Conservation (phyloP, 1,140 invertebrate species). For the Brachionus calyciflorus region DNA sequence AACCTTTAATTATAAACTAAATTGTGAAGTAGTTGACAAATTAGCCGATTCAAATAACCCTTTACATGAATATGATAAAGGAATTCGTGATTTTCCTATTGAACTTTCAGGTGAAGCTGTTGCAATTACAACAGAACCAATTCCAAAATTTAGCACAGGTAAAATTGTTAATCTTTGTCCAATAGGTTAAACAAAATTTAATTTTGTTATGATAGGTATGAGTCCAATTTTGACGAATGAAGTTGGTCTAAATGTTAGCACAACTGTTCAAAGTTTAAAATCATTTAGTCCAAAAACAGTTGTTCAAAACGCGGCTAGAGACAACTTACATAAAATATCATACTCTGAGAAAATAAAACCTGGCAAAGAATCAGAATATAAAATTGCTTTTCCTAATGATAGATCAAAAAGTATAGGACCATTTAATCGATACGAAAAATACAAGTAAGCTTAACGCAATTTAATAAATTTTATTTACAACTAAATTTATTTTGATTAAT, state of each 20-base stretch:
- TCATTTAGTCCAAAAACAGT: slow-evolving; percentile 52
- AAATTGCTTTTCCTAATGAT: slow-evolving; percentile 60
- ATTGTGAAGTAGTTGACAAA: slow-evolving; percentile 37
- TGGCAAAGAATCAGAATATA: slow-evolving; percentile 48
- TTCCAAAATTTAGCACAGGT: slow-evolving; percentile 13
- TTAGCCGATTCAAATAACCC: not conserved
- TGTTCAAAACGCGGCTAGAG: slow-evolving; percentile 51
- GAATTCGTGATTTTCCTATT: slow-evolving; percentile 6
- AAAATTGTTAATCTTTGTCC: not conserved
- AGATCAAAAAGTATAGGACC: slow-evolving; percentile 57
- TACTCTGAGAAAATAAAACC: slow-evolving; percentile 38
- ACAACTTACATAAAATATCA: slow-evolving; percentile 51
- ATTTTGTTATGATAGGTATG: slow-evolving; percentile 52
- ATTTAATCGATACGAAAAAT: slow-evolving; percentile 52
- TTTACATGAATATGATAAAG: slow-evolving; percentile 20
- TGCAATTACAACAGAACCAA: not conserved
- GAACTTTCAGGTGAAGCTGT: not conserved
- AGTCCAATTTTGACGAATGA: slow-evolving; percentile 60
- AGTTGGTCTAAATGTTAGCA: slow-evolving; percentile 58
- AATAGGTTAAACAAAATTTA: not conserved
- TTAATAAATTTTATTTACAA: not conserved
- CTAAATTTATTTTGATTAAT: not conserved
- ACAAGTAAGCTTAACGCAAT: slow-evolving; percentile 51
- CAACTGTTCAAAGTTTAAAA: slow-evolving; percentile 52
- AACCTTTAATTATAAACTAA: slow-evolving; percentile 28